Evolutionary conservation across 2,888 invertebrate genomes (phyloP).

Genomic region (Agrochola lota): DNA sequence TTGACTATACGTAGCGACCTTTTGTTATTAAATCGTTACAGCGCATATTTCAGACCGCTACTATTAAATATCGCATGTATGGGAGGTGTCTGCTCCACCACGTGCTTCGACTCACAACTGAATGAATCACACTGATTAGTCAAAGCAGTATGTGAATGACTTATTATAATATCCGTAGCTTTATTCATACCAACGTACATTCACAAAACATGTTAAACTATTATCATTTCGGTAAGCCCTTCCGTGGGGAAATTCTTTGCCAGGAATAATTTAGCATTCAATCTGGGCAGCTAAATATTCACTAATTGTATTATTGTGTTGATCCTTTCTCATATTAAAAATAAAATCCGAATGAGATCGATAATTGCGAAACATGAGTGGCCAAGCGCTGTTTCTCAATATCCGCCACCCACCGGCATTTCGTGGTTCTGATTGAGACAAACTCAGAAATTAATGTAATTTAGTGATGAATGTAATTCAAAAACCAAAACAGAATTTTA

Average conservation of each 20-base stretch:
- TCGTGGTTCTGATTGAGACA: slow-evolving; percentile 60
- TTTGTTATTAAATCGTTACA: slow-evolving; percentile 24
- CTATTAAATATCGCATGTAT: slow-evolving; percentile 46
- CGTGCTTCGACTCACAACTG: slow-evolving; percentile 67
- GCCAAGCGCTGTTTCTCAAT: slow-evolving; percentile 74
- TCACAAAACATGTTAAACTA: slow-evolving; percentile 20
- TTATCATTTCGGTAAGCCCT: background rate
- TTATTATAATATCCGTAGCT: slow-evolving; percentile 36
- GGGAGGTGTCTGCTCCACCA: slow-evolving; percentile 59
- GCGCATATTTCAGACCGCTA: slow-evolving; percentile 27
- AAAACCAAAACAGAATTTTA: slow-evolving; percentile 32
- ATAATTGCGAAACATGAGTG: slow-evolving; percentile 78
- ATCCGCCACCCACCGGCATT: slow-evolving; percentile 78
- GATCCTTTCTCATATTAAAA: slow-evolving; percentile 43
- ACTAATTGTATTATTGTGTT: background rate
- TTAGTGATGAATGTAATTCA: slow-evolving; percentile 27
- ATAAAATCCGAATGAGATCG: slow-evolving; percentile 72
- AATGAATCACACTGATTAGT: slow-evolving; percentile 73
- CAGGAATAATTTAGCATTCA: slow-evolving; percentile 9
- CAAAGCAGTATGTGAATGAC: slow-evolving; percentile 51
- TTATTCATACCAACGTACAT: slow-evolving; percentile 51
- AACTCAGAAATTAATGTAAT: slow-evolving; percentile 26
- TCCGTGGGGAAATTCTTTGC: slow-evolving; percentile 4
- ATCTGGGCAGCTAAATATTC: slow-evolving; percentile 6
- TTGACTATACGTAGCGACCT: background rate